These are phyloP conservation scores for Lutjanus argentimaculatus DNA, from an alignment of 2,797 vertebrate species.

Conservation along the genomic window DNA sequence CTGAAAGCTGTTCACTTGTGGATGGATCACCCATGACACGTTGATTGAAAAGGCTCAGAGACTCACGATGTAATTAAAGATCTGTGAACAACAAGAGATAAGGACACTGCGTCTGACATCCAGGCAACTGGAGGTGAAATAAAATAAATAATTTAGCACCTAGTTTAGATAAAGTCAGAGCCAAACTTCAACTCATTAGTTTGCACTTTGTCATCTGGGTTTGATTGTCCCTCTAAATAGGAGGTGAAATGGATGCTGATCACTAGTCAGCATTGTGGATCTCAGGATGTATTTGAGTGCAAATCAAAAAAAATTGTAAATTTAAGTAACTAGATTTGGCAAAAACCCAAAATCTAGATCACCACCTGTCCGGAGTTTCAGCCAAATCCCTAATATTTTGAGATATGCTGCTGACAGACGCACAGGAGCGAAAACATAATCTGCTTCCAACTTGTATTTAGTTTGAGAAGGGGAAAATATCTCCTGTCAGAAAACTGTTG, in stretches of 20 bases:
- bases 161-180: neutral
- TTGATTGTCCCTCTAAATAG: neutral
- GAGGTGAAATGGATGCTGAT: neutral
- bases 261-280: neutral
- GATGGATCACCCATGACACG: no score
- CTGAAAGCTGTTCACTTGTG: no score
- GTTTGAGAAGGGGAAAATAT: neutral
- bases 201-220: neutral
- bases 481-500: neutral
- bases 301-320: no score
- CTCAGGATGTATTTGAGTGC: no score
- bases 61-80: slow-evolving; percentile 3
- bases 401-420: slow-evolving; percentile 3
- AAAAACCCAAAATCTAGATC: neutral
- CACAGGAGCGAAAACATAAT: slow-evolving; percentile 17
- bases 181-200: neutral
- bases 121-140: neutral
- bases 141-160: neutral
- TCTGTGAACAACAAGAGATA: neutral
- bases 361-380: slow-evolving; percentile 21
- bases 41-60: no score
- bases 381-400: slow-evolving; percentile 1
- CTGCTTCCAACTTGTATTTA: neutral
- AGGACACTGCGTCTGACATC: neutral
- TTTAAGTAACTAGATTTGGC: no score